Evolutionary conservation across 1,140 invertebrate species (phyloP).

Genomic region (Drosophila parabipectinata): DNA sequence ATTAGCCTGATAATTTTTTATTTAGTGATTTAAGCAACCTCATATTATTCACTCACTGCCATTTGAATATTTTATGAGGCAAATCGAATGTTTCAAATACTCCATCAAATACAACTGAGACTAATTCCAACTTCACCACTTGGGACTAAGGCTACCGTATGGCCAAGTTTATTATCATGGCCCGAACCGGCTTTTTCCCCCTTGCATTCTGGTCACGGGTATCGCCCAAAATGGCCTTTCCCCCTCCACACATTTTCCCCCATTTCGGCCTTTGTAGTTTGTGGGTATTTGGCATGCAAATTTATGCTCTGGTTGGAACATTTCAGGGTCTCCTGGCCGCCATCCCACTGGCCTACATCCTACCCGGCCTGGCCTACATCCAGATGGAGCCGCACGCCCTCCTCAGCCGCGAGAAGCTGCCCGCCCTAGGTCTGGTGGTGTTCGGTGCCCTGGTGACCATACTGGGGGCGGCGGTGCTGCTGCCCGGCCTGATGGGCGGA

Average conservation of each 20-base stretch:
- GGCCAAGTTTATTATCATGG: slow-evolving; percentile 37
- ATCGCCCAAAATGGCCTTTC: slow-evolving; percentile 22
- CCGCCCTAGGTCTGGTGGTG: slow-evolving; percentile 88
- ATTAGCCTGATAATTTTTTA: not conserved
- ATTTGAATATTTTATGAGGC: slow-evolving; percentile 3
- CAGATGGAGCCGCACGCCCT: slow-evolving; percentile 90
- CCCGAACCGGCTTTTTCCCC: slow-evolving; percentile 8
- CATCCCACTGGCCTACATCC: slow-evolving; percentile 92
- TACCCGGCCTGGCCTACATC: slow-evolving; percentile 92
- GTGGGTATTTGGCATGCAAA: slow-evolving; percentile 51
- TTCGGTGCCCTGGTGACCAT: slow-evolving; percentile 90
- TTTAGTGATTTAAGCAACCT: not conserved
- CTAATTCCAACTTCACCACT: slow-evolving; percentile 16
- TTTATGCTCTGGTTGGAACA: slow-evolving; percentile 31
- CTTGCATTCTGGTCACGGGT: slow-evolving; percentile 39
- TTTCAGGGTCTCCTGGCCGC: slow-evolving; percentile 92
- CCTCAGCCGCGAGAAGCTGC: slow-evolving; percentile 89
- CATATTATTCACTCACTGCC: not conserved
- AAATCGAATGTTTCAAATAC: slow-evolving; percentile 16
- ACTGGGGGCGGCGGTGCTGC: slow-evolving; percentile 85
- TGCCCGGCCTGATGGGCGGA: slow-evolving; percentile 75
- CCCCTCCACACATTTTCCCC: not conserved
- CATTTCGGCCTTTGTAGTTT: not conserved
- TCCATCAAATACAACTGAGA: slow-evolving; percentile 43
- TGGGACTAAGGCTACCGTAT: slow-evolving; percentile 10